Base-by-base conservation (phyloP, 2,888 invertebrate species). In the Phania funesta region DNA sequence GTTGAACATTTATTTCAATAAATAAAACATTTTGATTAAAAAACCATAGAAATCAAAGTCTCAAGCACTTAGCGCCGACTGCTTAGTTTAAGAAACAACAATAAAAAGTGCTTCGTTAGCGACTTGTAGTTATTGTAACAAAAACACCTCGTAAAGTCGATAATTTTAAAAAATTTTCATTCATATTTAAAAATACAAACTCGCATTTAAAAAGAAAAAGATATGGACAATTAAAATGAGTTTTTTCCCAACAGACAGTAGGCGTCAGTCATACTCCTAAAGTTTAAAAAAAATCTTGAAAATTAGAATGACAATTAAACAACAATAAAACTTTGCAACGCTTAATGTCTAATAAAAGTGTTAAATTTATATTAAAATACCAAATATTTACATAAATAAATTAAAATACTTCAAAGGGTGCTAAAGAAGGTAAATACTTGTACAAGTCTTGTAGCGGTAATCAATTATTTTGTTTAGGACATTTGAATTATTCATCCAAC, bases 211-310 rank as follows among this genome's bases (percentile, higher is more conserved):
- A 54, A 13, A 62, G n/a, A 32, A 32, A 29, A 29, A 4, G 35
- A 26, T 48, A 3, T 74, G n/a, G 46, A 35, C 24, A 71, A 67
- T 76, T 81, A 46, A 65, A 76, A 56, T 67, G 9, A 54, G 29
- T 56, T 58, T 13, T 32, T 62, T 68, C 16, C 2, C 50, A 52
- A 29, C 26, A 26, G 22, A 64, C n/a, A n/a, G 52, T 50, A 50
- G 41, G 67, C 62, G 71, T 73, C 73, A 73, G n/a, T n/a, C n/a
- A n/a, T n/a, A n/a, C n/a, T n/a, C n/a, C n/a, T 77, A 62, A 75
- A 35, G 13, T 54, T 44, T 7, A 60, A n/a, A 32, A 38, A n/a
- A 60, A 52, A 20, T 16, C 32, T 29, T 5, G 2, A 24, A 18
- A 32, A 11, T 18, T 24, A 62, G 26, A 70, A 64, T 65, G 38